Percentiles rank a stretch among this genome's conserved stretches.
These are phyloP conservation scores for Grallaria varia DNA, from an alignment of 2,113 vertebrate genomes.

Conservation along the genomic window DNA sequence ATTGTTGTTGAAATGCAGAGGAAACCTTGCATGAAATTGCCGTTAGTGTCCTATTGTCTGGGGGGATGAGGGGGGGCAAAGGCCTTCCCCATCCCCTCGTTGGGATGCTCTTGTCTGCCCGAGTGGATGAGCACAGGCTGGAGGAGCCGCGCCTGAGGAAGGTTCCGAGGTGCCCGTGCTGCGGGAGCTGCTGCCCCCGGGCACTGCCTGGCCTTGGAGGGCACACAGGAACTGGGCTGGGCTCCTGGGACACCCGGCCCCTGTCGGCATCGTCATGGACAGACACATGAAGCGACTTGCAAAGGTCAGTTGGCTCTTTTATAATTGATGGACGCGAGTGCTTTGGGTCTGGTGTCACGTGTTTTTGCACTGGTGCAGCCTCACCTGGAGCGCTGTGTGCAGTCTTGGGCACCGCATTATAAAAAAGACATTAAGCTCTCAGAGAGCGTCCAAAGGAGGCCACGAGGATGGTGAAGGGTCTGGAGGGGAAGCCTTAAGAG, in stretches of 20 bases:
- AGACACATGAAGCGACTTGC: slow-evolving; percentile 29
- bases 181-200: background rate
- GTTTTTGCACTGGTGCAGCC: background rate
- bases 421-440: background rate
- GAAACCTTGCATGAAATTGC: slow-evolving; percentile 80
- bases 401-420: background rate
- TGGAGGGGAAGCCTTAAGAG: background rate
- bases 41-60: slow-evolving; percentile 65
- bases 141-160: background rate
- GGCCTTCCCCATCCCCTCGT: background rate
- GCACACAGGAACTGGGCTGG: background rate
- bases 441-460: background rate
- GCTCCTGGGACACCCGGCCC: background rate
- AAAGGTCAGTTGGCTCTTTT: slow-evolving; percentile 50
- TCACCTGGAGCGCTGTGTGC: background rate
- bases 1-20: slow-evolving; percentile 68
- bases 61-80: background rate
- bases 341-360: background rate
- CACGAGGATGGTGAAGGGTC: background rate
- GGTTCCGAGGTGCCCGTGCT: background rate
- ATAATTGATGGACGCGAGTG: background rate
- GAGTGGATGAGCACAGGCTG: slow-evolving; percentile 1
- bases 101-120: slow-evolving; percentile 40
- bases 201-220: background rate
- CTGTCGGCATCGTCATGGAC: background rate